phyloP scores from a whole-genome alignment of 2,888 invertebrate species.

The Himalopsyche kuldschensis region DNA sequence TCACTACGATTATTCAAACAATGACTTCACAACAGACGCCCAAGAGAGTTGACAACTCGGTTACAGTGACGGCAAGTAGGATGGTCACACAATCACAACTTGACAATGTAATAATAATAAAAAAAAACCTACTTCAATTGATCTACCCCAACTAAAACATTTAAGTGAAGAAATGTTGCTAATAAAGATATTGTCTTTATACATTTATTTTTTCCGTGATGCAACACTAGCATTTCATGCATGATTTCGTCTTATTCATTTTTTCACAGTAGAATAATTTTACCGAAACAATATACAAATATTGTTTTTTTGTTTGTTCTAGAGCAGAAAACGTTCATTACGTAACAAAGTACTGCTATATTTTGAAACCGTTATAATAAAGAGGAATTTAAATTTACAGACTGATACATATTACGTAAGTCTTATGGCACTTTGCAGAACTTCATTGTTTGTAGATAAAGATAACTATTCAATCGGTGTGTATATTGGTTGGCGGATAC shows the following conservation, averaged over 20 bases:
- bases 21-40: no score
- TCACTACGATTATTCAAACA: no score
- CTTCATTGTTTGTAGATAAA: no score
- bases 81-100: no score
- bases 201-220: background rate
- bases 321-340: background rate
- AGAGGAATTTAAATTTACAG: no score
- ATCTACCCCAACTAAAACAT: background rate
- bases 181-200: background rate
- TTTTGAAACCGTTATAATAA: background rate
- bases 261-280: background rate
- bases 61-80: no score
- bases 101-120: no score
- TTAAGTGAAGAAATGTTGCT: background rate
- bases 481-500: no score
- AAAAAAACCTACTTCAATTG: background rate
- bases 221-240: background rate
- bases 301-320: background rate
- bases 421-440: no score
- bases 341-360: background rate
- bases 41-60: no score
- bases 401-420: no score
- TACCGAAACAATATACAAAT: background rate
- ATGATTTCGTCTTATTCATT: background rate
- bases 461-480: no score